Conservation (phyloP, 92 coral and sea anemone species). For the Anthopleura xanthogrammica region DNA sequence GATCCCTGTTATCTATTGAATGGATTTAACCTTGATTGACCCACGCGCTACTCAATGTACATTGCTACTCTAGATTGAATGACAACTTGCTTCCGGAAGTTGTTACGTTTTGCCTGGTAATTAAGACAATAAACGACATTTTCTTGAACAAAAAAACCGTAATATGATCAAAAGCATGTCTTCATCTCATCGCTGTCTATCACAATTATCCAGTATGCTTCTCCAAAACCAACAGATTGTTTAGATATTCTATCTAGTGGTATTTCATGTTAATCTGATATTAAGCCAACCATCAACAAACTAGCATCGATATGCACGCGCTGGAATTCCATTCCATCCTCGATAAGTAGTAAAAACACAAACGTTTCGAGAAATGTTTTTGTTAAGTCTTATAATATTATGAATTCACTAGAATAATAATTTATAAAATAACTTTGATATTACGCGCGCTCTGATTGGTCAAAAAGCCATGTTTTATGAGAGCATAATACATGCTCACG, state of each 20-base stretch:
- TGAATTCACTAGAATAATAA: not conserved
- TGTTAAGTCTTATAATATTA: not conserved
- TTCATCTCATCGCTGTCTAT: not conserved
- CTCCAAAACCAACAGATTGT: not conserved
- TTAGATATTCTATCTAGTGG: not conserved
- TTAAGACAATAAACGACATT: not conserved
- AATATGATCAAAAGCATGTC: not conserved
- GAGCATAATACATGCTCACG: too few species aligned
- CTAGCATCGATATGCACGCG: not conserved
- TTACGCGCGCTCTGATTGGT: too few species aligned
- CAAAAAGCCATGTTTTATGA: too few species aligned
- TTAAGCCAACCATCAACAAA: not conserved
- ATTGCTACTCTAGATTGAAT: not conserved
- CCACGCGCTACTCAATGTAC: not conserved
- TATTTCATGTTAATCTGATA: not conserved
- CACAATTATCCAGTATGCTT: not conserved
- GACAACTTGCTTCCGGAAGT: not conserved
- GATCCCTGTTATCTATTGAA: not conserved
- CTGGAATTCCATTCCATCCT: not conserved
- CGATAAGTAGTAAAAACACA: not conserved
- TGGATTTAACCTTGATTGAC: constrained; percentile 2
- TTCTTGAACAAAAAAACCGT: not conserved
- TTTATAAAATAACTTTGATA: too few species aligned
- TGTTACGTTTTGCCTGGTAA: constrained; percentile 2
- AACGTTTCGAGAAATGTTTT: not conserved